Evolutionary conservation across 2,797 vertebrate species (phyloP).

Genomic region (Heterohyrax brucei): DNA sequence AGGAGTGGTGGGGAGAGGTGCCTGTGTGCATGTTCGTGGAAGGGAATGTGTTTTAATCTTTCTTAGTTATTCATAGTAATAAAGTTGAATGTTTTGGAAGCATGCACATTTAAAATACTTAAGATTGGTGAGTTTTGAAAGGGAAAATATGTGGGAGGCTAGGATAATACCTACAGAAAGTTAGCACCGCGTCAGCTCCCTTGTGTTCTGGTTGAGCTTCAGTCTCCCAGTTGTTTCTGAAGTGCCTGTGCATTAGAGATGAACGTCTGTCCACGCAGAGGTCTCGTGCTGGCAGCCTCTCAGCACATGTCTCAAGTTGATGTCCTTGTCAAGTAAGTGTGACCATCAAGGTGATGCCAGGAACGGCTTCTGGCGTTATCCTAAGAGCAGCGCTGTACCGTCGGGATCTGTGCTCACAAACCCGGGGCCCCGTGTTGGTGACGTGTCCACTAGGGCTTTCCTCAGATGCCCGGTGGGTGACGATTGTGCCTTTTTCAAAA

Average conservation of each 20-base stretch:
- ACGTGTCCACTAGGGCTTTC: background rate
- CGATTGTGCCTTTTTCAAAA: background rate
- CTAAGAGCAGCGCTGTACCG: background rate
- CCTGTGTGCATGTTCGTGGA: background rate
- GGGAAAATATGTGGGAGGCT: background rate
- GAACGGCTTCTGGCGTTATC: background rate
- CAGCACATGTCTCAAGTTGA: background rate
- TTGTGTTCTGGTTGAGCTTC: background rate
- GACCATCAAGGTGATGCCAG: background rate
- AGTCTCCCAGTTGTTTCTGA: background rate
- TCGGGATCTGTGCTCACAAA: background rate
- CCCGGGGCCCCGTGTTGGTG: background rate
- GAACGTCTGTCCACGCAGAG: background rate
- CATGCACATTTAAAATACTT: background rate
- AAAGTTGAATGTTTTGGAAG: background rate
- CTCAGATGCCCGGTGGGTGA: background rate
- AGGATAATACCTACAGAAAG: background rate
- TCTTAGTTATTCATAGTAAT: background rate
- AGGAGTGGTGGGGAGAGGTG: background rate
- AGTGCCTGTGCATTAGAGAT: background rate
- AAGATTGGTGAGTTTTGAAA: constrained; percentile 19
- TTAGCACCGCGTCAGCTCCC: background rate
- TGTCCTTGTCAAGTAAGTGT: background rate
- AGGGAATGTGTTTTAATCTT: background rate
- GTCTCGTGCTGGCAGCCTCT: background rate